Conservation (phyloP, 2,113 vertebrate species). For the Stegastes partitus region DNA sequence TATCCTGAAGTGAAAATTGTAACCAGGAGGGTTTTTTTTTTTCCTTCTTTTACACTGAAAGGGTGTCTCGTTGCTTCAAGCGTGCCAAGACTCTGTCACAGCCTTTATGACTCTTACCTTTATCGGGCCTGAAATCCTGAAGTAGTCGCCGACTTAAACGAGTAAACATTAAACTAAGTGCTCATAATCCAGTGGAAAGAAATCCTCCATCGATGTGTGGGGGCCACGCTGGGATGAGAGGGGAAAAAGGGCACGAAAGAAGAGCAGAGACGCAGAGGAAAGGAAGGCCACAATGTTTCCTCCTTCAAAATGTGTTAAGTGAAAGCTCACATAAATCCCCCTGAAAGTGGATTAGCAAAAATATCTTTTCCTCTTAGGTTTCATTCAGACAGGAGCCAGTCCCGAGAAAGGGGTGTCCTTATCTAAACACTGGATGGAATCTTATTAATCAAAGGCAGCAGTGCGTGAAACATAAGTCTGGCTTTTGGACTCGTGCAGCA, state of each 20-base stretch:
- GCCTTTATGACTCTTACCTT: conserved; percentile 40
- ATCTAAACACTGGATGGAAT: conserved; percentile 76
- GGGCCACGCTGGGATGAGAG: conserved; percentile 21
- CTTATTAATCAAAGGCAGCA: conserved; percentile 78
- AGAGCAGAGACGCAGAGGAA: conserved; percentile 30
- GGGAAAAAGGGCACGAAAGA: conserved; percentile 45
- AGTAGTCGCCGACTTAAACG: conserved; percentile 32
- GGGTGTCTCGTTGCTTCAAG: conserved; percentile 53
- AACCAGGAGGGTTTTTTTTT: conserved; percentile 61
- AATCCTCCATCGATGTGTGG: conserved; percentile 40
- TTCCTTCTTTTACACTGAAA: conserved; percentile 33
- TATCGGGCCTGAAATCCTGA: conserved; percentile 57
- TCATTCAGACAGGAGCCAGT: conserved; percentile 68
- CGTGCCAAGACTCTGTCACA: conserved; percentile 60
- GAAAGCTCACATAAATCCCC: conserved; percentile 70
- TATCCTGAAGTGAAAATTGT: conserved; percentile 69
- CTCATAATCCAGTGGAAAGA: conserved; percentile 41
- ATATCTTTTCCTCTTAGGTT: conserved; percentile 72
- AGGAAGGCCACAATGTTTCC: conserved; percentile 66
- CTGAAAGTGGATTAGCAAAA: conserved; percentile 75
- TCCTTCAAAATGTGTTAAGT: conserved; percentile 70
- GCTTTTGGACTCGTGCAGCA: conserved; percentile 50
- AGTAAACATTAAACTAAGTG: conserved; percentile 55
- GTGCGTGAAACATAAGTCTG: conserved; percentile 67
- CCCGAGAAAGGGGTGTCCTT: conserved; percentile 61